Conservation (phyloP, 2,113 vertebrate species). For the Entelurus aequoreus region DNA sequence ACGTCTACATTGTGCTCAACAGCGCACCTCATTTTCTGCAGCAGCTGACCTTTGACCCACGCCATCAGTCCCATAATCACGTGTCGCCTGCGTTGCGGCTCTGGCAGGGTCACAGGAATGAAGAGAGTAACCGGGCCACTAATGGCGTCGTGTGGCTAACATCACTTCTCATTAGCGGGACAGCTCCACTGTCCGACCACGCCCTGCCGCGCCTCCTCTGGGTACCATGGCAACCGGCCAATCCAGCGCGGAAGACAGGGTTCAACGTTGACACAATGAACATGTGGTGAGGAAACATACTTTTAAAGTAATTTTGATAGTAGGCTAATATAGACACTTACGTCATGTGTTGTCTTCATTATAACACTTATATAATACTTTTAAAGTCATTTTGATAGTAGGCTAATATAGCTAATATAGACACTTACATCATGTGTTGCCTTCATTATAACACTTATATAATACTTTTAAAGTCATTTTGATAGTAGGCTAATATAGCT, state of each 20-base stretch:
- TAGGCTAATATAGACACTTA: too few relatives aligned
- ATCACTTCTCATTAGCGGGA: constrained; percentile 65
- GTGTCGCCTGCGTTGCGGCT: constrained; percentile 20
- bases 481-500: too few relatives aligned
- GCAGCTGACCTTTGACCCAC: constrained; percentile 47
- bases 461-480: too few relatives aligned
- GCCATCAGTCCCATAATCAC: constrained; percentile 32
- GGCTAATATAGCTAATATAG: too few relatives aligned
- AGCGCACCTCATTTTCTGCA: constrained; percentile 1
- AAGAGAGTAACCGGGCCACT: constrained; percentile 37
- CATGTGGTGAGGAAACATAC: constrained; percentile 9
- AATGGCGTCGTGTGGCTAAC: constrained; percentile 52
- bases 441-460: too few relatives aligned
- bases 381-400: too few relatives aligned
- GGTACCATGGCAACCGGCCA: constrained; percentile 49
- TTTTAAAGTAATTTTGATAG: too few relatives aligned
- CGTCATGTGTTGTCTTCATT: too few relatives aligned
- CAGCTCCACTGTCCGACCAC: constrained; percentile 31
- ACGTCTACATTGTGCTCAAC: constrained; percentile 33
- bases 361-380: too few relatives aligned
- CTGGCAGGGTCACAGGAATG: constrained; percentile 38
- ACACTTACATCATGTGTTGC: too few relatives aligned
- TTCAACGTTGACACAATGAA: constrained; percentile 34
- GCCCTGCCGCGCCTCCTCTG: constrained; percentile 22
- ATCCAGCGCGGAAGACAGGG: constrained; percentile 14